Evolutionary conservation across 2,888 invertebrate species (phyloP).

Genomic region (Tribolium freemani): DNA sequence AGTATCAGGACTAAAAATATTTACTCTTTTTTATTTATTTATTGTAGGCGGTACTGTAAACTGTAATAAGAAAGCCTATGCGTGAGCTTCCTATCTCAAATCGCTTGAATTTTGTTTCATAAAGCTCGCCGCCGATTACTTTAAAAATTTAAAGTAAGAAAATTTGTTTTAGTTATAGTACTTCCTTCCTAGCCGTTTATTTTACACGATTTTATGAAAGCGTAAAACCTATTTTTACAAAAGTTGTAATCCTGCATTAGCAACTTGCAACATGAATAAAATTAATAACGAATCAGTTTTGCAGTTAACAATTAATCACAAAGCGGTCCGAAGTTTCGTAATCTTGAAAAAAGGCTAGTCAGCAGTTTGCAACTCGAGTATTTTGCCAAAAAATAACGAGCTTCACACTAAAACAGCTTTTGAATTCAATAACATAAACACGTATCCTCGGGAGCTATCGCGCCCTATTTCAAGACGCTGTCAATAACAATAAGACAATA

Average conservation of each 20-base stretch:
- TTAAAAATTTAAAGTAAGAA: not conserved
- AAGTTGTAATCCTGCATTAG: too few relatives aligned
- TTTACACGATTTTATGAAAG: not conserved
- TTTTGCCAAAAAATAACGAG: not conserved
- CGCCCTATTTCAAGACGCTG: not conserved
- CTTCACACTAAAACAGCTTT: not conserved
- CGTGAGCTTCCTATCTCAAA: slow-evolving; percentile 16
- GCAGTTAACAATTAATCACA: too few relatives aligned
- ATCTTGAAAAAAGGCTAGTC: slow-evolving; percentile 8
- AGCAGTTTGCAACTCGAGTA: not conserved
- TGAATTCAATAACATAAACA: not conserved
- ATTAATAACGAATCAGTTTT: too few relatives aligned
- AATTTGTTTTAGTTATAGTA: slow-evolving; percentile 24
- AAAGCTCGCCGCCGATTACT: slow-evolving; percentile 10
- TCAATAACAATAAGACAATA: not conserved
- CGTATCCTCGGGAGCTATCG: not conserved
- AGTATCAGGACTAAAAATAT: slow-evolving; percentile 26
- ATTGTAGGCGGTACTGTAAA: slow-evolving; percentile 18
- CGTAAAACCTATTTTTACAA: not conserved
- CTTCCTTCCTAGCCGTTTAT: not conserved
- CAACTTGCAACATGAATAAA: too few relatives aligned
- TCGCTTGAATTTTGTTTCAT: slow-evolving; percentile 2
- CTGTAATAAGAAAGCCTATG: slow-evolving; percentile 5
- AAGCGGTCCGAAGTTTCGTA: too few relatives aligned
- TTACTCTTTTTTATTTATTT: slow-evolving; percentile 29